These are phyloP conservation scores for Xylota sylvarum DNA, from an alignment of 2,888 invertebrate species.

Conservation along the genomic window DNA sequence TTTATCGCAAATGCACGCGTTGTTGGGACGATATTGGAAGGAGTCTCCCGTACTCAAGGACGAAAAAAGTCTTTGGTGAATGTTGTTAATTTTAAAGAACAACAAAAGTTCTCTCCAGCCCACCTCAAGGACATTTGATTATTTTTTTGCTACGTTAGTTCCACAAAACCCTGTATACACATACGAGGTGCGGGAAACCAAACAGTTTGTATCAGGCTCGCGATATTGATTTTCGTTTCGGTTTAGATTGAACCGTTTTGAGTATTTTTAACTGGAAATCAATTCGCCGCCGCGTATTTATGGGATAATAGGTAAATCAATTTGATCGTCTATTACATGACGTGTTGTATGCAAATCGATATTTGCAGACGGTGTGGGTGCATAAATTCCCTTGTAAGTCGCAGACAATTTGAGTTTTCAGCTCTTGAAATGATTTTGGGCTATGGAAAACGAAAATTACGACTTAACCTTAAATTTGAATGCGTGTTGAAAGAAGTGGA, in stretches of 20 bases:
- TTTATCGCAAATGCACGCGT: slow-evolving; percentile 67
- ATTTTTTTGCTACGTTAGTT: slow-evolving; percentile 8
- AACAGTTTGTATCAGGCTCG: no score
- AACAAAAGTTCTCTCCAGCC: slow-evolving; percentile 30
- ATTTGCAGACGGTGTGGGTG: not conserved
- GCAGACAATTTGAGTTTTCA: not conserved
- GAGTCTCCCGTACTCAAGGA: slow-evolving; percentile 41
- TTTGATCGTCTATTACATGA: slow-evolving; percentile 16
- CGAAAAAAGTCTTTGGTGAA: not conserved
- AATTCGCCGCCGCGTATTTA: slow-evolving; percentile 12
- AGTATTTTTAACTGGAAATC: slow-evolving; percentile 37
- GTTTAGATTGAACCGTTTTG: not conserved
- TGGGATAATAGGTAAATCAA: not conserved
- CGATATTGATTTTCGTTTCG: slow-evolving; percentile 5
- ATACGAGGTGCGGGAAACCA: not conserved
- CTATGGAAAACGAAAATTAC: not conserved
- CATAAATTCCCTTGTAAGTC: not conserved
- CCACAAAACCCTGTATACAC: not conserved
- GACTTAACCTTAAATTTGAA: not conserved
- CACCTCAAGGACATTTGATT: slow-evolving; percentile 47
- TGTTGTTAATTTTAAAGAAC: slow-evolving; percentile 51
- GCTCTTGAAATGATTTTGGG: not conserved
- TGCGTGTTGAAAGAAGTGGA: not conserved
- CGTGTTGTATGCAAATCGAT: slow-evolving; percentile 28
- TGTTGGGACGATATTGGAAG: slow-evolving; percentile 8